Evolutionary conservation across 2,113 vertebrate genomes (phyloP), one percentile per base, ranked within the genome.

Genomic region (Setophaga petechia): DNA sequence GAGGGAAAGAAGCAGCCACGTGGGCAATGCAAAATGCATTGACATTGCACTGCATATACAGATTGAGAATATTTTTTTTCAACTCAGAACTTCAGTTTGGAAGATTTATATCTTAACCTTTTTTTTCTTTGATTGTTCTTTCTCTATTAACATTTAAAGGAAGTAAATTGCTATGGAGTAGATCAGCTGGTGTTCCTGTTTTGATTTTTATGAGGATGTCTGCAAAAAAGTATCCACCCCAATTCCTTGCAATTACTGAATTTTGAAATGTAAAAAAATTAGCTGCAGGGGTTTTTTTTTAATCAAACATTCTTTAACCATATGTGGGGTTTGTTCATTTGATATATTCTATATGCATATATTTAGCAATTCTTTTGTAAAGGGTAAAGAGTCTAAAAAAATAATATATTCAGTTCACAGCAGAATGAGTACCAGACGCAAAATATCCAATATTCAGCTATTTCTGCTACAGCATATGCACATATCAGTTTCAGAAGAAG

Each of bases 341-440:
- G 80, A 66, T 15, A 13, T 27, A 75, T 52, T 19, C 57, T 37
- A 52, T 35, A 46, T 27, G 9, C 4, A 24, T 30, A 15, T 51
- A n/a, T 57, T 4, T 61, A 6, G 39, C 63, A 83, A 57, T 30
- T 39, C 24, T 69, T 69, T 93, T 62, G 20, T 58, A 80, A 95
- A 94, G 82, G 54, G 63, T 81, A 96, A 96, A 95, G 67, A 95
- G 21, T 58, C 69, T 88, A 94, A 89, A 59, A 84, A 85, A 88
- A 78, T 96, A 94, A 97, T 94, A 80, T 73, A 97, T 97, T 96
- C 97, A n/a, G 63, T 95, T 97, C 90, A 95, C 76, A 96, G 66
- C 54, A 96, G 84, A 97, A 92, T 97, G 95, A 98, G 75, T 97
- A 94, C 91, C 74, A 87, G 92, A 95, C 92, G 68, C 75, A 97